Evolutionary conservation across 2,113 vertebrate genomes (phyloP).

Genomic region (Pelecanoides urinatrix): DNA sequence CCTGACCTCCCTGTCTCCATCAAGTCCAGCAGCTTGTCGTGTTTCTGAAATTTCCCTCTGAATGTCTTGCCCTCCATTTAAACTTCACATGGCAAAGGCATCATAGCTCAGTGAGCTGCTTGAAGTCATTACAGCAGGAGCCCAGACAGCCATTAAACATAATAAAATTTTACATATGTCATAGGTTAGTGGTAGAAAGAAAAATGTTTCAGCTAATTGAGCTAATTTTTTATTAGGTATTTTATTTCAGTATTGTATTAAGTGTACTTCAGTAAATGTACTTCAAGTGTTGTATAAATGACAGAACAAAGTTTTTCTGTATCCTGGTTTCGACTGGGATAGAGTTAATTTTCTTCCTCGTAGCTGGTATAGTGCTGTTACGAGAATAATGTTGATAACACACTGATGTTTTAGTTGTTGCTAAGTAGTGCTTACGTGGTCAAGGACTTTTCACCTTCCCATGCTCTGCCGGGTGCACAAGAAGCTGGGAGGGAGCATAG

Average conservation of each 20-base stretch:
- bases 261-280: neutral
- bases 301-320: neutral
- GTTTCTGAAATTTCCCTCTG: constrained; percentile 36
- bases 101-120: constrained; percentile 47
- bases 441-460: too few relatives aligned
- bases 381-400: too few relatives aligned
- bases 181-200: constrained; percentile 45
- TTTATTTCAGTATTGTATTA: constrained; percentile 35
- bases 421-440: too few relatives aligned
- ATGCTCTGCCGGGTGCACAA: too few relatives aligned
- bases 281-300: constrained; percentile 1
- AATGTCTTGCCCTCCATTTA: constrained; percentile 47
- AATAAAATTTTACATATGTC: constrained; percentile 54
- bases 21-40: neutral
- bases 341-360: too few relatives aligned
- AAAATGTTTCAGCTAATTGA: constrained; percentile 56
- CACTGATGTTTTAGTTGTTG: too few relatives aligned
- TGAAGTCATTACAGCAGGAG: constrained; percentile 38
- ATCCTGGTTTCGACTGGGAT: too few relatives aligned
- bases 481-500: too few relatives aligned
- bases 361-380: too few relatives aligned
- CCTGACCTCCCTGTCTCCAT: constrained; percentile 3
- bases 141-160: constrained; percentile 41
- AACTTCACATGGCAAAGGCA: constrained; percentile 44
- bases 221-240: constrained; percentile 42